A percentile compares a stretch with the other conserved stretches of the same genome.
Evolutionary conservation across 2,888 invertebrate genomes (phyloP).

Genomic region (Trachelus troglodyta): DNA sequence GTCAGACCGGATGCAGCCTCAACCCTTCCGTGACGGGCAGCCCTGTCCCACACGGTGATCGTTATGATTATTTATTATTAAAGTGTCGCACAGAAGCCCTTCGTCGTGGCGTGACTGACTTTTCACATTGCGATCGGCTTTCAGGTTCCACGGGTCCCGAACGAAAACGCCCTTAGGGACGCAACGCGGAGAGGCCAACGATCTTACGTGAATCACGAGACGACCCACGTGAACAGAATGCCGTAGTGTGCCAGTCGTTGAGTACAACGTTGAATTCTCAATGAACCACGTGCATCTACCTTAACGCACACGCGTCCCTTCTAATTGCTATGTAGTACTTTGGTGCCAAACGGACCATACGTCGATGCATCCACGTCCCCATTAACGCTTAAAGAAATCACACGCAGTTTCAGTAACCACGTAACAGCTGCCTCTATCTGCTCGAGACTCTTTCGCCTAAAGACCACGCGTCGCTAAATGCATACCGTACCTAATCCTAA

Average conservation of each 20-base stretch:
- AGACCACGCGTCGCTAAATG: not conserved
- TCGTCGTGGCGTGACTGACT: not conserved
- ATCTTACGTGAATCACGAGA: slow-evolving; percentile 6
- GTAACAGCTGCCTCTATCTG: not conserved
- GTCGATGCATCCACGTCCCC: not conserved
- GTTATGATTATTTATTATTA: slow-evolving; percentile 4
- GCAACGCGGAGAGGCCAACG: not conserved
- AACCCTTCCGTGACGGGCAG: slow-evolving; percentile 37
- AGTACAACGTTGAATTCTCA: not conserved
- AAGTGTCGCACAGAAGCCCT: slow-evolving; percentile 5
- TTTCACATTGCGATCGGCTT: not conserved
- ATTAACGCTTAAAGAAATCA: not conserved
- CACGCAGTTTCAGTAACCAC: not conserved
- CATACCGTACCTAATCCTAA: not conserved
- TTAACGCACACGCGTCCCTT: not conserved
- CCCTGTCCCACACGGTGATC: not conserved
- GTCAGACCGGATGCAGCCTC: slow-evolving; percentile 35
- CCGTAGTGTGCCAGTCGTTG: not conserved
- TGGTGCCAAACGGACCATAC: not conserved
- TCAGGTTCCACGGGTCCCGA: not conserved
- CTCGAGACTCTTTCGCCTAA: not conserved
- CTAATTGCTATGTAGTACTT: not conserved
- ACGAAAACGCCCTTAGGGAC: not conserved
- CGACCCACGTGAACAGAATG: slow-evolving; percentile 1
- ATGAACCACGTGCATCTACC: not conserved